Evolutionary conservation across 2,888 invertebrate species (phyloP), one percentile per base, ranked within the genome.

Genomic region (Ichneumoninae sp.): DNA sequence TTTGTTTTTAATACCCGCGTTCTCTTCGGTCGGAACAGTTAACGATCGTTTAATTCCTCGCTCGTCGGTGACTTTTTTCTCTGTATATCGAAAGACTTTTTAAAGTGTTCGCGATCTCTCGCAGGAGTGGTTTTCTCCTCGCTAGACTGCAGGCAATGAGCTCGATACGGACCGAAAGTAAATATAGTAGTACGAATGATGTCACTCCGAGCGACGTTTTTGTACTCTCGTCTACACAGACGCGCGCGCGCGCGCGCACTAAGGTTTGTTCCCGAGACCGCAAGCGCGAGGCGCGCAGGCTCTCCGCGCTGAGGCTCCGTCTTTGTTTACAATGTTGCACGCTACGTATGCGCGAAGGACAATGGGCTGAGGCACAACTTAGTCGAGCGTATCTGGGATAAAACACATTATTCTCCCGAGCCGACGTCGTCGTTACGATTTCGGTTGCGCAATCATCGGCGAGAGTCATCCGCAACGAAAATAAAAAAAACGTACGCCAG

Each of bases 301-400:
- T 30, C 33, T 62, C 62, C 50, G 19, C 80, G 47, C 65, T 50
- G 47, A 16, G 33, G 50, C 19, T 69, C 69, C 33, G 19, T 65
- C 65, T 40, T 74, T 22, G 60, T 40, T 52, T 71, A 72, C 83
- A 54, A 75, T 62, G 70, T 66, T 62, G 33, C 30, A 40, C 47
- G 44, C 71, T 40, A 65, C 33, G 50, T 30, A 66, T 50, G 69
- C 54, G 72, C 87, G 87, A 90, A 88, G 89, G 89, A 91, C 90
- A 91, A 91, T 91, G 81, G 84, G 80, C 89, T 84, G 86, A 85
- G 88, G 88, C 87, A 86, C 87, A 87, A 89, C 89, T 80, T 84
- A 90, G 80, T 87, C 88, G 86, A 89, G 88, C 90, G 87, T 87
- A 68, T 87, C 85, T 86, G 74, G 82, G 68, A 71, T 47, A 47